Evolutionary conservation across 2,888 invertebrate species (phyloP).

Genomic region (Miltochrista miniata): DNA sequence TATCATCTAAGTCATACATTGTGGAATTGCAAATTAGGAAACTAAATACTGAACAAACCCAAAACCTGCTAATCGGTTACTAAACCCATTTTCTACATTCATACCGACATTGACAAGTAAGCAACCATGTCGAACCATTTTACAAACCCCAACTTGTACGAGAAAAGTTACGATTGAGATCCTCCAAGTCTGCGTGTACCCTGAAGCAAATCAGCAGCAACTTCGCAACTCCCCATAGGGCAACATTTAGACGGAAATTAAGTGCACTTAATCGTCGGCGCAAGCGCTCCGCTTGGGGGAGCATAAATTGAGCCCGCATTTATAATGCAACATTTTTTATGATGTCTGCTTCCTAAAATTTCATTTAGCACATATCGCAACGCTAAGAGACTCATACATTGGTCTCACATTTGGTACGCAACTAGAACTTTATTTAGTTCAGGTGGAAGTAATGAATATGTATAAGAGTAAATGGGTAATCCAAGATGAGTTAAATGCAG

Average conservation of each 20-base stretch:
- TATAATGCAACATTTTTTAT: constrained; percentile 60
- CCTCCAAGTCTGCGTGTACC: constrained; percentile 21
- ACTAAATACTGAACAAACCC: too few relatives aligned
- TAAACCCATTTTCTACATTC: too few relatives aligned
- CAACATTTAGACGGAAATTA: constrained; percentile 75
- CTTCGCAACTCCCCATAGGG: constrained; percentile 58
- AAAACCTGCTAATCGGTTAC: too few relatives aligned
- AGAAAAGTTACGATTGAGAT: constrained; percentile 30
- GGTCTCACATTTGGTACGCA: neutral
- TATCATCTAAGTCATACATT: too few relatives aligned
- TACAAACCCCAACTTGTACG: constrained; percentile 21
- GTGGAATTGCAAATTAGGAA: too few relatives aligned
- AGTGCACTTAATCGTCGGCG: constrained; percentile 75
- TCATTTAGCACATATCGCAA: constrained; percentile 47
- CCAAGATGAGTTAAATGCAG: too few relatives aligned
- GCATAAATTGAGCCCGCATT: constrained; percentile 61
- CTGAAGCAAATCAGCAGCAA: constrained; percentile 41
- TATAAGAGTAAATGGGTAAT: too few relatives aligned
- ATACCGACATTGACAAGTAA: neutral
- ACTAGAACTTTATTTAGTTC: neutral
- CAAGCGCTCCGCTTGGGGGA: constrained; percentile 65
- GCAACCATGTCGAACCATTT: neutral
- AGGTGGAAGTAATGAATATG: neutral
- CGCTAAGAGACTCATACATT: constrained; percentile 9
- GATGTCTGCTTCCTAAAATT: constrained; percentile 48